Conservation (phyloP, 2,113 vertebrate species). For the Ictidomys tridecemlineatus region DNA sequence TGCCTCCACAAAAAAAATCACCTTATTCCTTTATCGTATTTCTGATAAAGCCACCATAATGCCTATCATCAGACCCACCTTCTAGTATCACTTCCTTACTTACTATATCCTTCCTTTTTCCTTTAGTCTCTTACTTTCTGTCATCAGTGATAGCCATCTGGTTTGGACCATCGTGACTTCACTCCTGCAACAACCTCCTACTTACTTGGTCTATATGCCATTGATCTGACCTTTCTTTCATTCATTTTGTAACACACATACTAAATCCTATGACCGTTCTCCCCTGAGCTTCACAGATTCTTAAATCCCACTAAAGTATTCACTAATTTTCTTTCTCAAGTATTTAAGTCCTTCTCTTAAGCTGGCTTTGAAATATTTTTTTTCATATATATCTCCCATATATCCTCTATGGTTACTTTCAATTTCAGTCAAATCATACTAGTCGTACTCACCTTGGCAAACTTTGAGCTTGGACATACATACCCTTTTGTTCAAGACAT, state of each 20-base stretch:
- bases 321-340: conserved; percentile 12
- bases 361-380: conserved; percentile 12
- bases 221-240: neutral
- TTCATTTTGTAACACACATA: neutral
- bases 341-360: neutral
- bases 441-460: conserved; percentile 57
- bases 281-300: neutral
- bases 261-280: neutral
- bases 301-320: neutral
- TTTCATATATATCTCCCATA: conserved; percentile 25
- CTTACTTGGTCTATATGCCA: neutral
- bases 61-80: neutral
- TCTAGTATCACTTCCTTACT: neutral
- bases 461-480: conserved; percentile 38
- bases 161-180: neutral
- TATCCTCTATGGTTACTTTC: conserved; percentile 50
- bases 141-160: neutral
- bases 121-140: neutral
- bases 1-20: neutral
- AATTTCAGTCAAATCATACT: conserved; percentile 58
- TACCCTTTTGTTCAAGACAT: conserved; percentile 1
- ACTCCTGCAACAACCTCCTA: neutral
- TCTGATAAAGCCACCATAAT: neutral
- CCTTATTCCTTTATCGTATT: neutral
- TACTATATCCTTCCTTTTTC: neutral